A percentile compares a stretch with the other conserved stretches of the same genome.
Conservation (phyloP, 2,113 vertebrate species). For the Globicephala melas region DNA sequence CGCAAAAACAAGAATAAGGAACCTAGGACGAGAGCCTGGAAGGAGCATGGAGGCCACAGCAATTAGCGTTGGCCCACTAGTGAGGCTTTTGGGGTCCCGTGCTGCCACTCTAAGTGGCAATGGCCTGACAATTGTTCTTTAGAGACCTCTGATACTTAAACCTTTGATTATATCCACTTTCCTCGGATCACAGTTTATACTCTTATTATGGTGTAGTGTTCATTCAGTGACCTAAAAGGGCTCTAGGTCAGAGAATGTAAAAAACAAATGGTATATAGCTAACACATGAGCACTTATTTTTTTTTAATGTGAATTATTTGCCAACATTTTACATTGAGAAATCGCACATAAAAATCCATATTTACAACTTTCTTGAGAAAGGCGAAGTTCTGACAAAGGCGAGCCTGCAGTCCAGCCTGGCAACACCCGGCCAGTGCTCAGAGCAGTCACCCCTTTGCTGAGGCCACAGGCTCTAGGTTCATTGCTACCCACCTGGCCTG, state of each 20-base stretch:
- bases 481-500: background rate
- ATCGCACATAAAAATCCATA: background rate
- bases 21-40: background rate
- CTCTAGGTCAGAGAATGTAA: background rate
- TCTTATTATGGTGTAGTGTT: background rate
- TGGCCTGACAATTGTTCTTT: background rate
- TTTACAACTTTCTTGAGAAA: background rate
- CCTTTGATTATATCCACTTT: background rate
- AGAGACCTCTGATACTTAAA: background rate
- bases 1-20: background rate
- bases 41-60: background rate
- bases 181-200: background rate
- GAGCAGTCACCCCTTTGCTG: background rate
- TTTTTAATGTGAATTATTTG: background rate
- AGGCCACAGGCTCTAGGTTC: background rate
- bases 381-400: background rate
- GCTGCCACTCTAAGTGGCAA: background rate
- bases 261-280: background rate
- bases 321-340: conserved; percentile 1
- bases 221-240: background rate
- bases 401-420: background rate
- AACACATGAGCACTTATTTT: background rate
- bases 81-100: background rate
- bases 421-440: background rate
- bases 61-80: background rate